Percentiles rank a stretch among this genome's conserved stretches.
Evolutionary conservation across 2,113 vertebrate genomes (phyloP).

Genomic region (Macquaria ambigua): DNA sequence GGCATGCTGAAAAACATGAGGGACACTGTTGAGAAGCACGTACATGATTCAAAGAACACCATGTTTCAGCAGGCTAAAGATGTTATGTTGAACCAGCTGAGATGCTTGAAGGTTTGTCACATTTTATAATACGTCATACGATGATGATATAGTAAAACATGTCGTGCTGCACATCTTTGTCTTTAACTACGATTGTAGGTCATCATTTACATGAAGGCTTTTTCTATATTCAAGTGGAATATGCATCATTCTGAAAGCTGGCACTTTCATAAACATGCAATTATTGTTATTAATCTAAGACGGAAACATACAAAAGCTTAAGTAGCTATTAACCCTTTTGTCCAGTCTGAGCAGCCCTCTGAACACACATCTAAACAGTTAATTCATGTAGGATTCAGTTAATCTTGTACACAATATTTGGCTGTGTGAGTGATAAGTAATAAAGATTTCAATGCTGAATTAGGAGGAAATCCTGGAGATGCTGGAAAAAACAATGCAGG

Average conservation of each 20-base stretch:
- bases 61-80: slow-evolving; percentile 28
- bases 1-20: slow-evolving; percentile 16
- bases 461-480: not conserved
- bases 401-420: not conserved
- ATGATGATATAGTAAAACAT: not conserved
- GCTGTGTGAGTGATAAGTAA: not conserved
- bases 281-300: not conserved
- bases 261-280: not conserved
- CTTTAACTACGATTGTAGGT: not conserved
- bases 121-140: not conserved
- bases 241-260: not conserved
- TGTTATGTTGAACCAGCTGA: slow-evolving; percentile 4
- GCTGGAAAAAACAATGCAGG: not conserved
- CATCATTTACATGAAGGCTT: not conserved
- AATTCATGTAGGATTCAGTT: not conserved
- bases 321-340: not conserved
- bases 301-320: not conserved
- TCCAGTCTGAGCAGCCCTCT: not conserved
- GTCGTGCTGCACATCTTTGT: not conserved
- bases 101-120: slow-evolving; percentile 23
- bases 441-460: not conserved
- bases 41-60: not conserved
- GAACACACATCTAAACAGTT: not conserved
- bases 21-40: not conserved
- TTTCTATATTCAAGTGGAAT: not conserved